Percentiles rank a stretch among this genome's conserved stretches.
Conservation (phyloP, 1,140 invertebrate genomes). For the Ceratoteleas bidentatus region DNA sequence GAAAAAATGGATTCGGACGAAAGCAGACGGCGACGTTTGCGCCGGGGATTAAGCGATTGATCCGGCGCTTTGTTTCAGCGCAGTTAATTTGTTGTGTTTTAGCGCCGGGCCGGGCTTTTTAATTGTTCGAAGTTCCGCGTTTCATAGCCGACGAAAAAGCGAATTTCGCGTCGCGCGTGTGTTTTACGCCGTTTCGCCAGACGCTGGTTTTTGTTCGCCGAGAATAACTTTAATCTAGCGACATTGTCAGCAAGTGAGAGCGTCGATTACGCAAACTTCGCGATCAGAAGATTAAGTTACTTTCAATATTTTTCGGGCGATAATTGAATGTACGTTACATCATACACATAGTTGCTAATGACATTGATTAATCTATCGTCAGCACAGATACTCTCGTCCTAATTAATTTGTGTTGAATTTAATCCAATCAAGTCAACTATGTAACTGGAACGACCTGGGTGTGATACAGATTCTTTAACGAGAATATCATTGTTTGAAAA, state of each 20-base stretch:
- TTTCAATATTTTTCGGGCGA: not conserved
- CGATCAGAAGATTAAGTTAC: not conserved
- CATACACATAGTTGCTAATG: not conserved
- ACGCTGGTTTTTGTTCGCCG: not conserved
- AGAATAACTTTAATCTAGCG: not conserved
- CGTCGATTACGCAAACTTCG: not conserved
- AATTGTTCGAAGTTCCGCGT: not conserved
- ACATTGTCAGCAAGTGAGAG: not conserved
- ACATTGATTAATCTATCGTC: not conserved
- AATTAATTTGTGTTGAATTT: not conserved
- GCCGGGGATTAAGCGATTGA: not conserved
- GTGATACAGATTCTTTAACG: no score
- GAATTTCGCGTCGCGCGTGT: no score
- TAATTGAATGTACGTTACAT: not conserved
- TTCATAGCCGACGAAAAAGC: not conserved
- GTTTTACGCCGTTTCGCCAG: not conserved
- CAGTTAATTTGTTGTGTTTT: not conserved
- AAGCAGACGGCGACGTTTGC: not conserved
- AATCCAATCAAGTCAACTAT: no score
- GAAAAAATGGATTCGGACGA: constrained; percentile 11
- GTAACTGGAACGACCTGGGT: no score
- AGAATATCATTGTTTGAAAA: no score
- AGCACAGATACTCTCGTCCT: not conserved
- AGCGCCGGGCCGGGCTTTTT: not conserved
- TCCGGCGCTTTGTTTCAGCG: not conserved